Evolutionary conservation across 2,797 vertebrate genomes (phyloP), one percentile per base, ranked within the genome.

Genomic region (Aulostomus chinensis): DNA sequence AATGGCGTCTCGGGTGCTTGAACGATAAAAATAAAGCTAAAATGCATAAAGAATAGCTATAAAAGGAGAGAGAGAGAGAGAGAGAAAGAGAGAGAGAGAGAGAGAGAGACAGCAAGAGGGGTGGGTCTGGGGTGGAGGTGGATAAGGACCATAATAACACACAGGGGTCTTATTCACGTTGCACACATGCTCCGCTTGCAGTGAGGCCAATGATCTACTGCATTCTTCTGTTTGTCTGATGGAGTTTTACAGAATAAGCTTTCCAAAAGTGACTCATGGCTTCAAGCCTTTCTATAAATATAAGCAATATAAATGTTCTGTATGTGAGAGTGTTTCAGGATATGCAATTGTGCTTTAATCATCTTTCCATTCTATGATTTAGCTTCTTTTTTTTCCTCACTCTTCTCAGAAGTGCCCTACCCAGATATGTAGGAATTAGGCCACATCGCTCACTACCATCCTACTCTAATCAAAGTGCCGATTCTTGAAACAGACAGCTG

Each of bases 401-500:
- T 75, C 48, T 73, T 80, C 73, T 74, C 67, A 70, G 68, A 85
- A 89, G 85, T 84, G 85, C 89, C 89, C 90, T 84, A 83, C 87
- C 84, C 85, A 84, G 86, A 91, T 88, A 91, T 88, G 85, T 86
- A 84, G 90, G 88, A 91, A 91, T 90, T 86, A 90, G 79, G 71
- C 81, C 81, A 71, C 86, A 88, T 87, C 75, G 76, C 84, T 87
- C 85, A 83, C 78, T 84, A 78, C 71, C 74, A 78, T 83, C 85
- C 83, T 48, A 22, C 77, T 56, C 83, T 89, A 90, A 92, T 92
- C 91, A 92, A 93, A 92, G 91, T 92, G 89, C 89, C 87, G 85
- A 92, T 91, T 92, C 86, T 89, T 91, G 84, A 88, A 92, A 88
- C 87, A 86, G 88, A 91, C 91, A 92, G 91, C 91, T 92, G 91